Conservation (phyloP, 2,888 invertebrate genomes). For the Oithona nana region DNA sequence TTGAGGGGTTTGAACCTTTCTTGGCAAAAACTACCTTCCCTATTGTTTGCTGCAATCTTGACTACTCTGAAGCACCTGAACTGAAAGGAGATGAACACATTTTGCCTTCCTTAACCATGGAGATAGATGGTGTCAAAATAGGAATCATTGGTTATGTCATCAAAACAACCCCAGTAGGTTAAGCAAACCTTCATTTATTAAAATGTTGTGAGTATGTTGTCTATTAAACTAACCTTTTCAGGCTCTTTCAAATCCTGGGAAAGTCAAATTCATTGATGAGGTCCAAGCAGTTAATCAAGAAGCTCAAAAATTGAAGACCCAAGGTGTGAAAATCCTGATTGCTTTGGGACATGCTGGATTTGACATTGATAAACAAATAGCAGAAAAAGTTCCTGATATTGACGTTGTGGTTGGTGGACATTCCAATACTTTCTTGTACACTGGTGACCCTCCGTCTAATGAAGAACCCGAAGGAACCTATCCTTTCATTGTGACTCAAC, state of each 20-base stretch:
- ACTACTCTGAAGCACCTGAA: slow-evolving; percentile 45
- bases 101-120: slow-evolving; percentile 40
- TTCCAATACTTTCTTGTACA: slow-evolving; percentile 56
- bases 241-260: slow-evolving; percentile 45
- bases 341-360: slow-evolving; percentile 66
- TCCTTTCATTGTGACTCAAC: slow-evolving; percentile 44
- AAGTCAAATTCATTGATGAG: slow-evolving; percentile 48
- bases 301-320: slow-evolving; percentile 36
- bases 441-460: slow-evolving; percentile 22
- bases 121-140: slow-evolving; percentile 39
- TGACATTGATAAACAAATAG: slow-evolving; percentile 38
- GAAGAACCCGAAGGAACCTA: slow-evolving; percentile 36
- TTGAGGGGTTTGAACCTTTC: slow-evolving; percentile 51
- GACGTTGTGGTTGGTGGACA: slow-evolving; percentile 68
- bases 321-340: slow-evolving; percentile 54
- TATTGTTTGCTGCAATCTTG: slow-evolving; percentile 54
- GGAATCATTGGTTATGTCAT: slow-evolving; percentile 60
- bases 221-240: slow-evolving; percentile 25
- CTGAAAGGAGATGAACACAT: slow-evolving; percentile 28
- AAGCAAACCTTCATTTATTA: slow-evolving; percentile 5
- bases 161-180: slow-evolving; percentile 41
- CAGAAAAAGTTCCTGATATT: slow-evolving; percentile 42
- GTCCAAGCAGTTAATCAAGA: slow-evolving; percentile 44
- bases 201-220: background rate
- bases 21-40: slow-evolving; percentile 41